Evolutionary conservation across 2,113 vertebrate species (phyloP).

Genomic region (Lanius collurio): DNA sequence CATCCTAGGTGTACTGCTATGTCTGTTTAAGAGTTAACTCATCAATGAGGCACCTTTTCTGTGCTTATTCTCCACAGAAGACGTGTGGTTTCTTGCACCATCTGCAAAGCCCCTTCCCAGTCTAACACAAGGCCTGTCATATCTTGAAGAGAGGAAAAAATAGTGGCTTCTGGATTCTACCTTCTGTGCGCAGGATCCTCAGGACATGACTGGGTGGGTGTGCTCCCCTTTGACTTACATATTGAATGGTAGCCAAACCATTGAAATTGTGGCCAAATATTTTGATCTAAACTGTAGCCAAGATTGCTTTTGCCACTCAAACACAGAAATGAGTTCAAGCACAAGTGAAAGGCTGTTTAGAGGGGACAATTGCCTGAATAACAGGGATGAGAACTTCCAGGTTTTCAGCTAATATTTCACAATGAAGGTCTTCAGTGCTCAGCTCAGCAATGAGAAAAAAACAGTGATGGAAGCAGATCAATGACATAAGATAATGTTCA

Average conservation of each 20-base stretch:
- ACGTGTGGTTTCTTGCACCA: accelerated
- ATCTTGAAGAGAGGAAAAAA: not conserved
- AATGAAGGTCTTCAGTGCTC: not conserved
- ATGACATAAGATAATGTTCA: not conserved
- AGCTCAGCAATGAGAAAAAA: not conserved
- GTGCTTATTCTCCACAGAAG: not conserved
- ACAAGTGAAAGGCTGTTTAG: not conserved
- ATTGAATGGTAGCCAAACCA: not conserved
- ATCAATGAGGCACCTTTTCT: not conserved
- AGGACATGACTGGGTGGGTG: not conserved
- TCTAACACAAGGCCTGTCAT: not conserved
- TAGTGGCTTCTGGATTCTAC: not conserved
- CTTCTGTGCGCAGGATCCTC: not conserved
- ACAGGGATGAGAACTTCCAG: not conserved
- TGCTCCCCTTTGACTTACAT: not conserved
- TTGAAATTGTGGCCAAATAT: not conserved
- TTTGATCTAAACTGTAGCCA: not conserved
- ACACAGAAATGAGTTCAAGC: not conserved
- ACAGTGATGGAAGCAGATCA: not conserved
- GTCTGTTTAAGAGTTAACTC: not conserved
- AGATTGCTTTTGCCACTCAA: not conserved
- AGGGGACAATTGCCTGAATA: not conserved
- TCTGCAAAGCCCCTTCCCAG: not conserved
- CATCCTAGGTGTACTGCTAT: not conserved
- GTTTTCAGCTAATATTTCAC: not conserved